Evolutionary conservation across 2,888 invertebrate species (phyloP).

Genomic region (Nomada fucata): DNA sequence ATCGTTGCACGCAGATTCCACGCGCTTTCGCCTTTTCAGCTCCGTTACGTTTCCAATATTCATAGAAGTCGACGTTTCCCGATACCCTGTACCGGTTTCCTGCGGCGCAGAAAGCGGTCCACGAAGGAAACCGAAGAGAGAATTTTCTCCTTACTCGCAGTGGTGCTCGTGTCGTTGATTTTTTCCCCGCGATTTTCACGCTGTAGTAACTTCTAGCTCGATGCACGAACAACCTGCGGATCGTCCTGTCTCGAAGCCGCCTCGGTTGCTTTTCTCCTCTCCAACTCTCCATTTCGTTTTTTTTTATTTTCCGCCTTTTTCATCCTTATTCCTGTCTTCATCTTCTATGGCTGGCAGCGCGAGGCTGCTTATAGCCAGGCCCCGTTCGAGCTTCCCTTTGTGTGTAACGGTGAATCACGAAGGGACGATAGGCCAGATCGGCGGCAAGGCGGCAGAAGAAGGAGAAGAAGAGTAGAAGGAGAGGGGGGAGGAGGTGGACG

Average conservation of each 20-base stretch:
- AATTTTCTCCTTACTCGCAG: slow-evolving; percentile 31
- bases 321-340: slow-evolving; percentile 25
- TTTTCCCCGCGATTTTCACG: slow-evolving; percentile 62
- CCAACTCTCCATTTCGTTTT: slow-evolving; percentile 30
- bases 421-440: slow-evolving; percentile 72
- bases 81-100: slow-evolving; percentile 32
- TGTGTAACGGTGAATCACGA: slow-evolving; percentile 76
- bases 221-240: slow-evolving; percentile 47
- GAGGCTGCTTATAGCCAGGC: slow-evolving; percentile 53
- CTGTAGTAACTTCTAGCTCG: slow-evolving; percentile 49
- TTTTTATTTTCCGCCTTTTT: background rate
- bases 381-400: slow-evolving; percentile 72
- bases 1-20: too few species aligned
- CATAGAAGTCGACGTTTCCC: background rate
- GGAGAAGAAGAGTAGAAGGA: slow-evolving; percentile 19
- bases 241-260: slow-evolving; percentile 53
- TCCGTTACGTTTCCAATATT: slow-evolving; percentile 14
- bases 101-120: background rate
- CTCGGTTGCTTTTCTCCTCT: slow-evolving; percentile 39
- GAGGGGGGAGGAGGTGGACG: slow-evolving; percentile 32
- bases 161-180: slow-evolving; percentile 46
- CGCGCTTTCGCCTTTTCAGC: too few species aligned
- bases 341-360: slow-evolving; percentile 23
- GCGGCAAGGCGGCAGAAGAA: slow-evolving; percentile 42
- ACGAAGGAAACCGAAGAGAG: slow-evolving; percentile 24